Conservation (phyloP, 2,888 invertebrate species). For the Lepidocyrtinus sp. region DNA sequence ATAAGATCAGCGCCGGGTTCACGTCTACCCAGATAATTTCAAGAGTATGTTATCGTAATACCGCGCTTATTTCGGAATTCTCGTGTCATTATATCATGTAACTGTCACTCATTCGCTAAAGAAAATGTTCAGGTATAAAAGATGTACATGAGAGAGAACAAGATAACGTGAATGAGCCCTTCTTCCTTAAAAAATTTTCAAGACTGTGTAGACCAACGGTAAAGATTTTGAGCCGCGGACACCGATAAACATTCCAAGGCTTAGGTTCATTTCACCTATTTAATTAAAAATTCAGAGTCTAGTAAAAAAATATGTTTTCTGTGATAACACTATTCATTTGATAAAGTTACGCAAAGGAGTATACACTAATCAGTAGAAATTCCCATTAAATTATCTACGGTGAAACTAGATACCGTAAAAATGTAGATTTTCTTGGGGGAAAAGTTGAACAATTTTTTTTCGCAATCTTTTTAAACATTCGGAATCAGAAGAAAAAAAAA, state of each 20-base stretch:
- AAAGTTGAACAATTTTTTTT: background rate
- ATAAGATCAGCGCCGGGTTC: background rate
- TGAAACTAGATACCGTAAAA: background rate
- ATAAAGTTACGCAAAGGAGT: background rate
- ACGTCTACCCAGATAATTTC: no score
- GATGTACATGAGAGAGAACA: background rate
- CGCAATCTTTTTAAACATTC: no score
- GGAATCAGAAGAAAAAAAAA: background rate
- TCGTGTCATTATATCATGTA: background rate
- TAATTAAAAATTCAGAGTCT: background rate
- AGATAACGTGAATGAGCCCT: background rate
- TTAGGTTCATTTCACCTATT: background rate
- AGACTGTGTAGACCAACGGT: background rate
- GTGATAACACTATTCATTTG: background rate
- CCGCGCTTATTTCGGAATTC: no score
- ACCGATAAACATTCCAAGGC: background rate
- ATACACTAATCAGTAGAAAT: background rate
- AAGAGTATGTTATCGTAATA: no score
- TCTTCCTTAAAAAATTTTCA: background rate
- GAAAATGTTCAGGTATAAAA: background rate
- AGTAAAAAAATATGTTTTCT: no score
- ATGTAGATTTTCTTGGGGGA: background rate
- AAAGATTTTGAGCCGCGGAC: background rate
- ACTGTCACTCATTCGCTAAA: background rate
- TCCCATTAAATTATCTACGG: background rate